phyloP scores from a whole-genome alignment of 2,797 vertebrate genomes.

The Schizothorax lantsangensis region DNA sequence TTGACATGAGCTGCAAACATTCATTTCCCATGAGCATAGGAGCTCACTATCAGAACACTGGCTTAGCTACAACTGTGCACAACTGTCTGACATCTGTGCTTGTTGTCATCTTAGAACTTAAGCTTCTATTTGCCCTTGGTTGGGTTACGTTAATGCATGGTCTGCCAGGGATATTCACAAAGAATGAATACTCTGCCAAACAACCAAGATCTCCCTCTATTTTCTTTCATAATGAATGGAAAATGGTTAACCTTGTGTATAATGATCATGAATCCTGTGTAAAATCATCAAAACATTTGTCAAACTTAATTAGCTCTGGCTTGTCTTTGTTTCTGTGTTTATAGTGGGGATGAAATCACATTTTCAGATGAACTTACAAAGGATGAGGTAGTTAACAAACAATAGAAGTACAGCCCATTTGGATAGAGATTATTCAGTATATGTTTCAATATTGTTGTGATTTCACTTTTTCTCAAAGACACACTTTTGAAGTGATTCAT shows the following conservation, averaged over 20 bases:
- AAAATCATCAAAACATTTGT: slow-evolving; percentile 16
- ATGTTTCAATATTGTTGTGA: not conserved
- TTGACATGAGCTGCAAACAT: not conserved
- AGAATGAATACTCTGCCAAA: not conserved
- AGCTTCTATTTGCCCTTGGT: not conserved
- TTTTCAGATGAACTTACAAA: slow-evolving; percentile 36
- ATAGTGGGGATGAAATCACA: slow-evolving; percentile 31
- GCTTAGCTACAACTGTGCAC: not conserved
- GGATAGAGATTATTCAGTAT: not conserved
- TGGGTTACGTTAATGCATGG: not conserved
- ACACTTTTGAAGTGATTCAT: slow-evolving; percentile 7
- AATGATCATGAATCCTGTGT: slow-evolving; percentile 21
- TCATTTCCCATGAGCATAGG: not conserved
- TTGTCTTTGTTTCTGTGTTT: slow-evolving; percentile 51
- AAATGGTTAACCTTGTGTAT: not conserved
- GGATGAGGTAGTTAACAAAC: slow-evolving; percentile 49
- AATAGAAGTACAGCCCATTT: slow-evolving; percentile 35
- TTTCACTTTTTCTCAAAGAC: not conserved
- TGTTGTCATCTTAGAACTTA: not conserved
- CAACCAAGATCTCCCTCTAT: not conserved
- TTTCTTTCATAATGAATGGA: not conserved
- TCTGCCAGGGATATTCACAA: not conserved
- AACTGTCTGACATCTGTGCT: slow-evolving; percentile 18
- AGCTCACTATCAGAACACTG: not conserved
- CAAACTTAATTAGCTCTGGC: slow-evolving; percentile 42